Percentiles rank a stretch among this genome's conserved stretches.
phyloP scores from a whole-genome alignment of 2,888 invertebrate genomes.

The Baccha elongata region DNA sequence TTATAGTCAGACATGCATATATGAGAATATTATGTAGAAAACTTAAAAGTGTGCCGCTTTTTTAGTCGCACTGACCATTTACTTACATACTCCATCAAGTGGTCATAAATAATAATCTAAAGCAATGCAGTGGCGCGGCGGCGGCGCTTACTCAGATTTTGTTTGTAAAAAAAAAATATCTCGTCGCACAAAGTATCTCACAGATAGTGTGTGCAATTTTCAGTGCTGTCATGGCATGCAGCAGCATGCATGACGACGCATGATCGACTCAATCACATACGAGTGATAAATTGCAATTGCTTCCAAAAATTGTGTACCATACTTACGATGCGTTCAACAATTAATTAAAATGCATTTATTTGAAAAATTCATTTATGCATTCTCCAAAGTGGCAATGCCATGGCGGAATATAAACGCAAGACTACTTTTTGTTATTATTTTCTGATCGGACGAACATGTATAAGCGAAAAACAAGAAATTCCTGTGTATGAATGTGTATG shows the following conservation, averaged over 20 bases:
- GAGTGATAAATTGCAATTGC: constrained; percentile 72
- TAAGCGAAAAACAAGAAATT: constrained; percentile 65
- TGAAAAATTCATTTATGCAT: constrained; percentile 67
- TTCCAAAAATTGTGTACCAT: constrained; percentile 70
- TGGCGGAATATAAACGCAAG: constrained; percentile 46
- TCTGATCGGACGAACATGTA: not conserved
- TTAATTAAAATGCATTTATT: constrained; percentile 74
- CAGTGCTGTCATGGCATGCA: constrained; percentile 13
- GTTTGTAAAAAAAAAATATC: constrained; percentile 27
- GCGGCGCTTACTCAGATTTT: constrained; percentile 8
- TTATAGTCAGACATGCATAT: too few relatives aligned
- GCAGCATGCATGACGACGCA: constrained; percentile 47
- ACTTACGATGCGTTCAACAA: constrained; percentile 69
- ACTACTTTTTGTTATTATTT: constrained; percentile 8
- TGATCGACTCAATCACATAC: constrained; percentile 69
- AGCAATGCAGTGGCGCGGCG: constrained; percentile 28
- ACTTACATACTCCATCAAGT: constrained; percentile 58
- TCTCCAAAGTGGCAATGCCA: constrained; percentile 47
- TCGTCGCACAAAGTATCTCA: constrained; percentile 29
- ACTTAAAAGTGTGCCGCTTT: constrained; percentile 66
- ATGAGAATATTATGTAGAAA: not conserved
- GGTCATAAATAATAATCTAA: constrained; percentile 72
- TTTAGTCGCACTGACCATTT: constrained; percentile 59
- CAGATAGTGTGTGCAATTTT: constrained; percentile 28
- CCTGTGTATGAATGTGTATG: constrained; percentile 63